Evolutionary conservation across 2,113 vertebrate species (phyloP), one percentile per base, ranked within the genome.

Genomic region (Rana temporaria): DNA sequence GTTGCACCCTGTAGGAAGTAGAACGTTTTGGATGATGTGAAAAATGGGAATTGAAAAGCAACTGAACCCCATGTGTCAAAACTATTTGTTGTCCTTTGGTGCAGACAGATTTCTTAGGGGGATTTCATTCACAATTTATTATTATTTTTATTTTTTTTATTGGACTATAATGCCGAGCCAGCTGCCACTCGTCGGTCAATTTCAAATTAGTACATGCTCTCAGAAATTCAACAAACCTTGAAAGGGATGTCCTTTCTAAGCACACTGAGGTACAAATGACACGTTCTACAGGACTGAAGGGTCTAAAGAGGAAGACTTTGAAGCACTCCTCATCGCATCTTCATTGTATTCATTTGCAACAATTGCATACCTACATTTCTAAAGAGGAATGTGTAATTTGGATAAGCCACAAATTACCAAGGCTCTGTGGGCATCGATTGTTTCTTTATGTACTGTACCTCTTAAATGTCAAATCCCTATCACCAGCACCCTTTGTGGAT

Each of bases 401-500:
- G n/a, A 68, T 16, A n/a, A 78, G n/a, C 64, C 17, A n/a, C 57
- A 17, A 30, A 79, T 59, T 32, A 26, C 20, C 12, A 22, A 55
- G 59, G 34, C 48, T 64, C n/a, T 73, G 26, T 70, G 79, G 62
- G 59, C 15, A 30, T 56, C 42, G 42, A 65, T 32, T 19, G 24
- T 65, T 82, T 74, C 60, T 74, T 59, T 30, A 30, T 60, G 71
- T 68, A 76, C 55, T 52, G 42, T 66, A 74, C 80, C 79, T 72
- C 69, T 30, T 38, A 34, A 76, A 75, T 38, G 11, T 68, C 56
- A 70, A 70, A 70, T 68, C 81, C 72, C 63, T 53, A 68, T 82
- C 81, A 82, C 81, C 81, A 82, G 81, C 81, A 82, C 38, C 38
- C 63, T 66, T 75, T 60, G 63, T 76, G 72, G 72, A 67, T 67